These are phyloP conservation scores for Microplitis demolitor DNA, from an alignment of 1,140 invertebrate genomes.

Conservation along the genomic window DNA sequence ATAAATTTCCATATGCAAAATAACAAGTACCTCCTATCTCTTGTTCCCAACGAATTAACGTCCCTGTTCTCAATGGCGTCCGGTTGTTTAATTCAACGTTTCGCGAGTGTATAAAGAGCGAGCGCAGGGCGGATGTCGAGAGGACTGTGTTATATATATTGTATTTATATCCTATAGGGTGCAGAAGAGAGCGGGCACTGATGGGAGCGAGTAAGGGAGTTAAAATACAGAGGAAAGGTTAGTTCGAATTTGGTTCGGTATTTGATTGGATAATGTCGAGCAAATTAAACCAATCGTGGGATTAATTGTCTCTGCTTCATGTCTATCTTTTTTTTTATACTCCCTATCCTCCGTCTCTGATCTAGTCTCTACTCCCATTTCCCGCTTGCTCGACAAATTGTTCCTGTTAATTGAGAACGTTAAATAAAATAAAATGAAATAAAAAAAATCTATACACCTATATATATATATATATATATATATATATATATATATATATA, in stretches of 20 bases:
- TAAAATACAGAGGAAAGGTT: conserved; percentile 5
- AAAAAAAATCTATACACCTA: too few relatives aligned
- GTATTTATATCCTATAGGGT: conserved; percentile 5
- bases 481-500: too few relatives aligned
- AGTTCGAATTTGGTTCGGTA: conserved; percentile 35
- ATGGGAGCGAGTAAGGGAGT: background rate
- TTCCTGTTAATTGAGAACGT: conserved; percentile 46
- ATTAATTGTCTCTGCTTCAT: conserved; percentile 47
- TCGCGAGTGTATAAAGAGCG: conserved; percentile 20
- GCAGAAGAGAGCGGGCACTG: background rate
- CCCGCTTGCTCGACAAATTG: conserved; percentile 42
- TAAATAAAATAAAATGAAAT: conserved; percentile 21
- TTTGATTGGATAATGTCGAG: conserved; percentile 52
- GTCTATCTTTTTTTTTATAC: conserved; percentile 9
- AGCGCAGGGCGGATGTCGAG: conserved; percentile 13
- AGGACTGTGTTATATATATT: background rate
- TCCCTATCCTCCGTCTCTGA: background rate
- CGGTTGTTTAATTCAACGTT: conserved; percentile 43
- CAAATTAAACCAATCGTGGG: conserved; percentile 51
- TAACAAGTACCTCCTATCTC: conserved; percentile 8
- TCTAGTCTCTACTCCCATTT: conserved; percentile 23
- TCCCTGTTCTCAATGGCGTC: conserved; percentile 32
- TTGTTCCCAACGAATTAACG: conserved; percentile 25
- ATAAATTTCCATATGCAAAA: conserved; percentile 12
- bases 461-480: too few relatives aligned